Percentiles rank a stretch among this genome's conserved stretches.
These are phyloP conservation scores for Orchesella cincta DNA, from an alignment of 1,140 invertebrate species.

Conservation along the genomic window DNA sequence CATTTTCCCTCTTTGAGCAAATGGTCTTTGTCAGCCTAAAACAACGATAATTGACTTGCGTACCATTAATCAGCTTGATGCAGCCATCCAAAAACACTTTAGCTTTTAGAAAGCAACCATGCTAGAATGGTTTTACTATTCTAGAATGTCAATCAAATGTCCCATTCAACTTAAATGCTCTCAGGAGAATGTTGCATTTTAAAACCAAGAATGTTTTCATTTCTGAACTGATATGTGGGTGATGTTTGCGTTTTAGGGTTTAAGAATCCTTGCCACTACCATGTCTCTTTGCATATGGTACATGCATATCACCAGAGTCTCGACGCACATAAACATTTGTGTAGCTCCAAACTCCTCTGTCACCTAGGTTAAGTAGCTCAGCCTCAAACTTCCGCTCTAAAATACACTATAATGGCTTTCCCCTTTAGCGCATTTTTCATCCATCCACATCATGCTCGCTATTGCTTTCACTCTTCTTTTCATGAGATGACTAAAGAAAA, in stretches of 20 bases:
- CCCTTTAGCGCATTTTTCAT: constrained; percentile 23
- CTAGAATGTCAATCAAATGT: neutral
- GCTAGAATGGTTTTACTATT: neutral
- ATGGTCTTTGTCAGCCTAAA: neutral
- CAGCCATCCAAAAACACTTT: constrained; percentile 7
- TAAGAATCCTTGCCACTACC: neutral
- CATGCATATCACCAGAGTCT: neutral
- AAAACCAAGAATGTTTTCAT: neutral
- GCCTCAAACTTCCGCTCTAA: constrained; percentile 21
- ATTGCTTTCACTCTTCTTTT: constrained; percentile 1
- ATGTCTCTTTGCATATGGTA: neutral
- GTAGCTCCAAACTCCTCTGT: neutral
- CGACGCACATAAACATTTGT: neutral
- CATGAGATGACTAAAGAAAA: constrained; percentile 9
- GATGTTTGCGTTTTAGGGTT: neutral
- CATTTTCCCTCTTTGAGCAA: neutral
- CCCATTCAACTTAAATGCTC: constrained; percentile 8
- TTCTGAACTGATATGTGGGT: neutral
- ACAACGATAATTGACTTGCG: constrained; percentile 7
- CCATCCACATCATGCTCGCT: neutral
- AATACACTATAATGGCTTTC: constrained; percentile 20
- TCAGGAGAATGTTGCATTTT: neutral
- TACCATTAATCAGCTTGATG: constrained; percentile 1
- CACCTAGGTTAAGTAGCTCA: neutral
- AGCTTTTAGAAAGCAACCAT: neutral